phyloP scores from a whole-genome alignment of 1,140 invertebrate genomes.

The Aleiodes sp. region DNA sequence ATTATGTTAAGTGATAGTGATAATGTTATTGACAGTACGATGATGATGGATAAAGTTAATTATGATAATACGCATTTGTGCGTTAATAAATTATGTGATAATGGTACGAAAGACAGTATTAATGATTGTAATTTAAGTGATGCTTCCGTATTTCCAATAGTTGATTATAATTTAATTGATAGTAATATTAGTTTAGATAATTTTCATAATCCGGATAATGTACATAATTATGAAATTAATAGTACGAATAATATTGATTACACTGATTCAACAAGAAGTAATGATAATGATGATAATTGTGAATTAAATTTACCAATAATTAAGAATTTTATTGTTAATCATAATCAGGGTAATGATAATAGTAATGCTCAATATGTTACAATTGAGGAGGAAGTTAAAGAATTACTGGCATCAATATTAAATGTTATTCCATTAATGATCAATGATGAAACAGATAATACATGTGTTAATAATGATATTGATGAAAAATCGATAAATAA shows the following conservation, averaged over 20 bases:
- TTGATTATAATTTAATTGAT: conserved; percentile 41
- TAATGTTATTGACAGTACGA: neutral
- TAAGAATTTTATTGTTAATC: neutral
- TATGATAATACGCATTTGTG: conserved; percentile 2
- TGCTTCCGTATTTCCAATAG: conserved; percentile 34
- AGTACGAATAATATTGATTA: conserved; percentile 6
- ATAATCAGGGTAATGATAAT: neutral
- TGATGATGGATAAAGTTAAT: conserved; percentile 4
- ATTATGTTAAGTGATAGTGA: neutral
- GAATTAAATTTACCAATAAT: neutral
- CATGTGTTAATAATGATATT: no score
- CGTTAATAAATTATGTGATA: conserved; percentile 44
- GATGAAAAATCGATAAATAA: conserved; percentile 31
- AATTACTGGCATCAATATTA: neutral
- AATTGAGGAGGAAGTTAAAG: neutral
- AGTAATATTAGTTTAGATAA: conserved; percentile 37
- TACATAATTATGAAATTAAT: conserved; percentile 27
- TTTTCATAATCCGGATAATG: conserved; percentile 35
- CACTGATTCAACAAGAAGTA: no score
- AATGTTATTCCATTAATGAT: neutral
- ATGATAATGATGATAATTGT: neutral
- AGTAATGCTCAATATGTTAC: neutral
- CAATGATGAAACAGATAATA: neutral
- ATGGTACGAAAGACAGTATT: conserved; percentile 52
- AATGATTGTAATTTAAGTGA: conserved; percentile 50